Conservation (phyloP, 2,888 invertebrate genomes). For the Timema cristinae region DNA sequence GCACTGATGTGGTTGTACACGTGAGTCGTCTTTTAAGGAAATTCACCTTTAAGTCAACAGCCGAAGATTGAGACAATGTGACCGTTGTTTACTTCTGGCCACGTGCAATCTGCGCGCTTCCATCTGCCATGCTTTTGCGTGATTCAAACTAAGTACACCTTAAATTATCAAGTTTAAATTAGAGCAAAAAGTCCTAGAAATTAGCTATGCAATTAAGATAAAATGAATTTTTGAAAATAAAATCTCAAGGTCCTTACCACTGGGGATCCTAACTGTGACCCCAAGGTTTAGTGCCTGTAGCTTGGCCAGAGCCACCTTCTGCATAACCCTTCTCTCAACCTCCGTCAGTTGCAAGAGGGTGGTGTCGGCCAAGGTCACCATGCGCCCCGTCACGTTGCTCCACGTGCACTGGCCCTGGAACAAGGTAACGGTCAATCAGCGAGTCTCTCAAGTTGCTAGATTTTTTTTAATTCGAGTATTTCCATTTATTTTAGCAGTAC, state of each 20-base stretch:
- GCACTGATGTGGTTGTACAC: too few relatives aligned
- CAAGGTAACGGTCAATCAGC: background rate
- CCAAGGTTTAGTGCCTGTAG: slow-evolving; percentile 83
- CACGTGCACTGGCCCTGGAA: slow-evolving; percentile 73
- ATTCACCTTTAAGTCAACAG: too few relatives aligned
- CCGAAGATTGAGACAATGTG: too few relatives aligned
- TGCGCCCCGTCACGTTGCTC: slow-evolving; percentile 63
- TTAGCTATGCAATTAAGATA: background rate
- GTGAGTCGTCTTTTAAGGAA: too few relatives aligned
- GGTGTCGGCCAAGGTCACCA: slow-evolving; percentile 67
- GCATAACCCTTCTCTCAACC: slow-evolving; percentile 73
- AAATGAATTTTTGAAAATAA: slow-evolving; percentile 17
- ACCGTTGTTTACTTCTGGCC: too few relatives aligned
- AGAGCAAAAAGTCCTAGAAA: background rate
- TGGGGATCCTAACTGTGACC: slow-evolving; percentile 72
- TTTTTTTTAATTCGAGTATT: too few relatives aligned
- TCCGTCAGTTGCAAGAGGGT: slow-evolving; percentile 71
- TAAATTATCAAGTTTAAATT: background rate
- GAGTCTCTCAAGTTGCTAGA: too few relatives aligned
- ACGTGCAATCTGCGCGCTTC: too few relatives aligned
- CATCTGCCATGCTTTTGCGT: too few relatives aligned
- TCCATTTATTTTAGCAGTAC: too few relatives aligned
- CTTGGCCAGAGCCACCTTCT: slow-evolving; percentile 80
- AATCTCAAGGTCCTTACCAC: slow-evolving; percentile 55
- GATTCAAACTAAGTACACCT: too few relatives aligned